phyloP scores from a whole-genome alignment of 2,113 vertebrate genomes.

The Isurus oxyrinchus region DNA sequence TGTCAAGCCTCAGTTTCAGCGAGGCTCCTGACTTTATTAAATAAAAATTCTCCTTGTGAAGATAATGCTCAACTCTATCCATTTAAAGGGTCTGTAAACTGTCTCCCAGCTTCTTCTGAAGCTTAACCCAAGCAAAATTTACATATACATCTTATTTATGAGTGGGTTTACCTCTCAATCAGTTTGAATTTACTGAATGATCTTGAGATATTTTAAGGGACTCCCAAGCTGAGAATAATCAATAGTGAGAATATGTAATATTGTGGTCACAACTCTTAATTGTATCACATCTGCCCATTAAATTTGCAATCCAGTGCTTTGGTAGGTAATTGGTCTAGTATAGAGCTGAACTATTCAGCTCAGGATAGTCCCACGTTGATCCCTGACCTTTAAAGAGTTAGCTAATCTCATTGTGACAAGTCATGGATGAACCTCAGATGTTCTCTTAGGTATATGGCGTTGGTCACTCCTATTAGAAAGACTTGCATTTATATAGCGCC shows the following conservation, averaged over 20 bases:
- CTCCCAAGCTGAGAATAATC: not conserved
- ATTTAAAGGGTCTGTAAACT: not conserved
- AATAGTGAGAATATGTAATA: not conserved
- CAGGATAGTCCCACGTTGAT: not conserved
- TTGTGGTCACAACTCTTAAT: not conserved
- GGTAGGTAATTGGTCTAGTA: not conserved
- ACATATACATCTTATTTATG: not conserved
- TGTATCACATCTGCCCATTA: not conserved
- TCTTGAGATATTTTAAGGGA: not conserved
- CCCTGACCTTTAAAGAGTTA: not conserved
- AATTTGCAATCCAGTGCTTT: not conserved
- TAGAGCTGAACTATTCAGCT: not conserved
- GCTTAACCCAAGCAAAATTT: too few species aligned
- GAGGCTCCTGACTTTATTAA: not conserved
- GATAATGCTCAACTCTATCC: not conserved
- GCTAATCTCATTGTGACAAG: not conserved
- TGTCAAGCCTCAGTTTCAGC: conserved; percentile 1
- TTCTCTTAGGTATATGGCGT: not conserved
- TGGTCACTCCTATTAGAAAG: not conserved
- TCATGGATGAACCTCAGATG: not conserved
- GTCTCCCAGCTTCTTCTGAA: not conserved
- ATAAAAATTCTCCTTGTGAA: not conserved
- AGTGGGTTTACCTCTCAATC: not conserved
- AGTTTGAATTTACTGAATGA: not conserved
- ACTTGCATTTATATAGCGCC: not conserved